Base-by-base conservation (phyloP, 2,113 vertebrate species). In the cat (Felis catus) region DNA sequence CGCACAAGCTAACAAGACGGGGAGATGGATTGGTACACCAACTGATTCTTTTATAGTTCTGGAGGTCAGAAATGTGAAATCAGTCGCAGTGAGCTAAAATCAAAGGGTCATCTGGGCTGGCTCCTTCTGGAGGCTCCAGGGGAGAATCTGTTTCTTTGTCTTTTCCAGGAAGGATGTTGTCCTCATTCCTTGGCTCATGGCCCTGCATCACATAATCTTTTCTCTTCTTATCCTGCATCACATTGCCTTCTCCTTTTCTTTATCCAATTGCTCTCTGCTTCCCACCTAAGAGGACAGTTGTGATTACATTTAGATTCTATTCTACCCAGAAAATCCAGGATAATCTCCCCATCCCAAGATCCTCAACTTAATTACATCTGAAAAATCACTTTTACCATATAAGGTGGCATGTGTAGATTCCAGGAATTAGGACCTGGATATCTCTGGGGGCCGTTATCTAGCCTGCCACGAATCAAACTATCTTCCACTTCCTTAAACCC, bases 291-390 rank as follows among this genome's bases (percentile, higher is more conserved):
- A 83, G 63, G 53, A 66, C 4, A 65, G 6, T 66, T 89, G 7
- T 74, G 48, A 71, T 93, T 92, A 71, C 10, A 82, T 45, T 80
- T 61, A 73, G 23, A 51, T 65, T 5, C 39, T 51, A 36, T 70
- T 6, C 61, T 55, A 53, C 39, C 74, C 90, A 68, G 53, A 65
- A 89, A 87, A 92, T 41, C 27, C 66, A 95, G 31, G 15, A 80
- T 88, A 81, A 91, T 86, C 76, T 88, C 4, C 14, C 31, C 14
- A 63, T 76, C 58, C 82, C 86, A 79, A 85, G 7, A 95, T 86
- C 51, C 5, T 95, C 95, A 94, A 78, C 29, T 74, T 74, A 97
- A 93, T 95, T 84, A 65, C 33, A n/a, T 58, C n/a, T 89, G 39
- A 74, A 95, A 81, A 80, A 61, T 83, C 3, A 9, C 4, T 91